Conservation (phyloP, 1,140 invertebrate species). For the Bilobella aurantiaca region DNA sequence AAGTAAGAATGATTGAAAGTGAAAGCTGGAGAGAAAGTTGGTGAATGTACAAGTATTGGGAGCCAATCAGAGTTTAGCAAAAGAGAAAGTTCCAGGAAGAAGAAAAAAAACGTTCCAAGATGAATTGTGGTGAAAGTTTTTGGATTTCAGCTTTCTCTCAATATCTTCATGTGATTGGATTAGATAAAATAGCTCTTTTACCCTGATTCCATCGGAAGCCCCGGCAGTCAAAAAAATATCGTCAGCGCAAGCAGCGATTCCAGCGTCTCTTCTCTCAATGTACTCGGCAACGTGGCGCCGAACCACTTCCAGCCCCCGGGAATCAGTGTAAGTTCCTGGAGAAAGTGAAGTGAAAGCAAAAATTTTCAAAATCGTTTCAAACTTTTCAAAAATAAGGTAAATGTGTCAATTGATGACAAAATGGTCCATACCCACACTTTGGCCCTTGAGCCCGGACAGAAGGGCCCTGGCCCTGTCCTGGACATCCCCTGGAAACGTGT, state of each 20-base stretch:
- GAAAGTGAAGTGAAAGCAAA: slow-evolving; percentile 9
- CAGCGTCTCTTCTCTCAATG: slow-evolving; percentile 73
- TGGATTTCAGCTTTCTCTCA: background rate
- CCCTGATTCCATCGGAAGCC: background rate
- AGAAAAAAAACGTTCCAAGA: no score
- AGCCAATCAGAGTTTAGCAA: no score
- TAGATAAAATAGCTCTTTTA: background rate
- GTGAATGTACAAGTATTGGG: no score
- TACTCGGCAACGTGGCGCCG: slow-evolving; percentile 79
- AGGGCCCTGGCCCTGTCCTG: slow-evolving; percentile 65
- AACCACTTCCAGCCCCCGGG: slow-evolving; percentile 82
- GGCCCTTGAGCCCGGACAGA: slow-evolving; percentile 67
- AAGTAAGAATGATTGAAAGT: no score
- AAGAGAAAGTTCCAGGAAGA: no score
- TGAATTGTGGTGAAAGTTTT: no score
- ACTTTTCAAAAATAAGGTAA: background rate
- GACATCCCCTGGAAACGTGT: slow-evolving; percentile 69
- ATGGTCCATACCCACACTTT: slow-evolving; percentile 51
- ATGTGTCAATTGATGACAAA: no score
- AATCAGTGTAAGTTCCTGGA: slow-evolving; percentile 80
- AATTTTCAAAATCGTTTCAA: background rate
- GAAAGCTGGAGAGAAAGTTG: no score
- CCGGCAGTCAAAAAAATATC: slow-evolving; percentile 70
- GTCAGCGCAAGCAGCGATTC: slow-evolving; percentile 57
- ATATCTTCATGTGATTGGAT: background rate